phyloP scores from a whole-genome alignment of 2,888 invertebrate genomes.

The Spisula subtruncata region DNA sequence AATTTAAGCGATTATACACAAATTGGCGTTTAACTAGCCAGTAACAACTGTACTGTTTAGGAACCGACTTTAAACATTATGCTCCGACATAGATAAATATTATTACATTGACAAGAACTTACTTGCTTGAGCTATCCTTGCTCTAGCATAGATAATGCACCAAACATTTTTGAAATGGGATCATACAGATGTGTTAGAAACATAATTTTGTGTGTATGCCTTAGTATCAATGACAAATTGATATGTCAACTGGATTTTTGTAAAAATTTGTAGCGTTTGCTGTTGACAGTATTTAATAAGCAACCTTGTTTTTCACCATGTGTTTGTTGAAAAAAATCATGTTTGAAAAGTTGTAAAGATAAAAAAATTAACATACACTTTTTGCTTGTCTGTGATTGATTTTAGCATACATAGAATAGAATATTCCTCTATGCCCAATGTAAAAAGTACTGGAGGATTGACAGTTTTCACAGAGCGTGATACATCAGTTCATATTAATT shows the following conservation, averaged over 20 bases:
- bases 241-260: not conserved
- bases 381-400: not conserved
- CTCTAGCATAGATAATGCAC: not conserved
- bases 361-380: not conserved
- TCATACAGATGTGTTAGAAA: not conserved
- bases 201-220: not conserved
- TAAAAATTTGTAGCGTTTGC: conserved; percentile 19
- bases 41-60: not conserved
- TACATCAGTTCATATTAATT: no score
- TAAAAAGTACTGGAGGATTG: no score
- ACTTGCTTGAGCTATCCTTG: not conserved
- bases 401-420: no score
- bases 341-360: conserved; percentile 16
- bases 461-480: no score
- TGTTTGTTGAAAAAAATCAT: conserved; percentile 24
- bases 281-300: not conserved
- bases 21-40: conserved; percentile 43
- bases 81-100: not conserved
- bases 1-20: conserved; percentile 85
- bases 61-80: not conserved
- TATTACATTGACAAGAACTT: not conserved
- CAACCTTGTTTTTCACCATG: not conserved
- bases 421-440: no score
- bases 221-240: no score
- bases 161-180: not conserved